Conservation (phyloP, 2,797 vertebrate genomes). For the Cottoperca gobio region DNA sequence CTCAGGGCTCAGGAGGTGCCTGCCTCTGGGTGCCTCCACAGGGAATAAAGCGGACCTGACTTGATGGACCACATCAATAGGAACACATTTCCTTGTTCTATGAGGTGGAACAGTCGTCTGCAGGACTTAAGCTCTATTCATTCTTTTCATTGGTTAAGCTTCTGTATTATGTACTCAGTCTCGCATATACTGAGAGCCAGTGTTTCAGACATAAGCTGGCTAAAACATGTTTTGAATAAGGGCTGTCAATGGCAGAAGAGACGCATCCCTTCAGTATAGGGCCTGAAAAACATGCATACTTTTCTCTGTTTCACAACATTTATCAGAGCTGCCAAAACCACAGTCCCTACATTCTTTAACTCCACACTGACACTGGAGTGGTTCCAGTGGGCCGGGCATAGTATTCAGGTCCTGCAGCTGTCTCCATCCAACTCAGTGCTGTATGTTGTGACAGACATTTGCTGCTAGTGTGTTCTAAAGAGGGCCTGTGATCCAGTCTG, state of each 20-base stretch:
- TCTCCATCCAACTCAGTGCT: slow-evolving; percentile 57
- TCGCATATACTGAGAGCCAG: slow-evolving; percentile 45
- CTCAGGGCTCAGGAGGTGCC: slow-evolving; percentile 62
- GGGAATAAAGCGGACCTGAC: slow-evolving; percentile 64
- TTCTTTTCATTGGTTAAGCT: slow-evolving; percentile 72
- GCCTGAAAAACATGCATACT: slow-evolving; percentile 77
- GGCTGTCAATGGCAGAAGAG: slow-evolving; percentile 59
- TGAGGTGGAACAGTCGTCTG: slow-evolving; percentile 75
- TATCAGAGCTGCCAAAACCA: slow-evolving; percentile 78
- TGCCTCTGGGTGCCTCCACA: slow-evolving; percentile 57
- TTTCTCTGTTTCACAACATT: slow-evolving; percentile 77
- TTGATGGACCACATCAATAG: slow-evolving; percentile 75
- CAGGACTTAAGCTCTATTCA: slow-evolving; percentile 53
- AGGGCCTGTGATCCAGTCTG: slow-evolving; percentile 60
- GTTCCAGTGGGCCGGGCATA: slow-evolving; percentile 71
- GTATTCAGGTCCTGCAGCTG: slow-evolving; percentile 71
- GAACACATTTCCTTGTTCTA: slow-evolving; percentile 76
- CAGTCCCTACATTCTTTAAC: slow-evolving; percentile 78
- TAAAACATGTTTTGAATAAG: slow-evolving; percentile 66
- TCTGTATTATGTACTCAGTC: slow-evolving; percentile 57
- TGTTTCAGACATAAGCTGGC: slow-evolving; percentile 58
- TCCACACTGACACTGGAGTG: slow-evolving; percentile 64
- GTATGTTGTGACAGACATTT: slow-evolving; percentile 70
- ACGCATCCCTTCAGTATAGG: slow-evolving; percentile 64
- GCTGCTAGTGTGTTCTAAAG: slow-evolving; percentile 51